Evolutionary conservation across 2,113 vertebrate genomes (phyloP), one percentile per base, ranked within the genome.

Genomic region (Nannobrachium achirus): DNA sequence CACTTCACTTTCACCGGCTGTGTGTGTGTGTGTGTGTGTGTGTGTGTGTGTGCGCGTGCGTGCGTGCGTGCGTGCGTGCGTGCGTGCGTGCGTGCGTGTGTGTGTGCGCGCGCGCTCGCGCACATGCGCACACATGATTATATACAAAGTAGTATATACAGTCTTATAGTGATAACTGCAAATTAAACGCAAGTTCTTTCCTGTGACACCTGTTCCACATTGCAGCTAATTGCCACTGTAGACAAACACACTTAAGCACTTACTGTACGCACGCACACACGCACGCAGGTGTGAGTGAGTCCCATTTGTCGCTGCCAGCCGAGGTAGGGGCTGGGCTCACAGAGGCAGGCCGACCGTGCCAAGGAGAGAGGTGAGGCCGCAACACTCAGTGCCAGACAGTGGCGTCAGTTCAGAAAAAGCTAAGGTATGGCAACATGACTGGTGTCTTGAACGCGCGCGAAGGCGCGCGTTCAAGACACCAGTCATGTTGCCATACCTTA

Each of bases 171-270:
- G 56, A 57, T 40, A 40, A 40, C 33, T 66, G 19, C 49, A 67
- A 71, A 58, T 74, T 14, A 69, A 71, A 67, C 63, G 48, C 55
- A 40, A 20, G 25, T 52, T 38, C 70, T 82, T 52, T 38, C 70
- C 80, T 42, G 9, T 62, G 78, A 60, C 56, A 78, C 68, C 68
- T 86, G 66, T 57, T 67, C 38, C 10, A 55, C 49, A 63, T 57
- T 41, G 15, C 50, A 73, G 57, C 56, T 56, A 63, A 7, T 69
- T 69, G 39, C 45, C 65, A 14, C 56, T 66, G 65, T 70, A 15
- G 61, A 79, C 56, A 25, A 2, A 25, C 25, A 25, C 25, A 25
- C n/a, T n/a, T n/a, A n/a, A n/a, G n/a, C n/a, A n/a, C n/a, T n/a
- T n/a, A n/a, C n/a, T n/a, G n/a, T n/a, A n/a, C 25, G 25, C 25